A percentile compares a stretch with the other conserved stretches of the same genome.
phyloP scores from a whole-genome alignment of 2,888 invertebrate genomes.

The Tenthredo livida region DNA sequence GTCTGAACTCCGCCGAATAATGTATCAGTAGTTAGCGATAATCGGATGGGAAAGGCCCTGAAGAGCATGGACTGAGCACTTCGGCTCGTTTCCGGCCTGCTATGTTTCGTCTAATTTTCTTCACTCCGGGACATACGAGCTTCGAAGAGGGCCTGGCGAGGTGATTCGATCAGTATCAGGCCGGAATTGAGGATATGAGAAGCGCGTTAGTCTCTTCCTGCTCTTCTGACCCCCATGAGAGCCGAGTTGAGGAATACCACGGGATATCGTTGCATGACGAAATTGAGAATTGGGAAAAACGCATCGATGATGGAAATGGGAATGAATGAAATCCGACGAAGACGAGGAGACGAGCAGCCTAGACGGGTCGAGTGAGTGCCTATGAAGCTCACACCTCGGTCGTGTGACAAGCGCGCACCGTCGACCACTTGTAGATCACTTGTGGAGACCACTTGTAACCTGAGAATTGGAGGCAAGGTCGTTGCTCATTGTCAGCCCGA shows the following conservation, averaged over 20 bases:
- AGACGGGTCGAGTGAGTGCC: not conserved
- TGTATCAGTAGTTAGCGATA: not conserved
- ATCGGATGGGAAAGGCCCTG: not conserved
- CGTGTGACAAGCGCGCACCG: slow-evolving; percentile 15
- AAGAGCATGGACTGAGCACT: not conserved
- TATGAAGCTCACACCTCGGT: slow-evolving; percentile 9
- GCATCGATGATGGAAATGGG: not conserved
- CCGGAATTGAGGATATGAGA: not conserved
- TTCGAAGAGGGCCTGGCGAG: not conserved
- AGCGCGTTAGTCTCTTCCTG: not conserved
- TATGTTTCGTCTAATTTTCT: not conserved
- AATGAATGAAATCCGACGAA: slow-evolving; percentile 7
- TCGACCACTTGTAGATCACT: slow-evolving; percentile 51
- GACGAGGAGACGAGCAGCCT: not conserved
- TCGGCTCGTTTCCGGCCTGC: not conserved
- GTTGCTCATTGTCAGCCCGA: slow-evolving; percentile 25
- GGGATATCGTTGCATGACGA: not conserved
- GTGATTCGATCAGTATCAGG: not conserved
- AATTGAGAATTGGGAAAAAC: not conserved
- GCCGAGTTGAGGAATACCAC: not conserved
- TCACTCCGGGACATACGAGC: not conserved
- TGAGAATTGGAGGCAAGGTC: slow-evolving; percentile 40
- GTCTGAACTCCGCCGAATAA: not conserved
- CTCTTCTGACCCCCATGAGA: not conserved
- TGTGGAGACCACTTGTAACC: slow-evolving; percentile 41